Conservation (phyloP, 1,140 invertebrate species). For the Pentalonia nigronervosa region DNA sequence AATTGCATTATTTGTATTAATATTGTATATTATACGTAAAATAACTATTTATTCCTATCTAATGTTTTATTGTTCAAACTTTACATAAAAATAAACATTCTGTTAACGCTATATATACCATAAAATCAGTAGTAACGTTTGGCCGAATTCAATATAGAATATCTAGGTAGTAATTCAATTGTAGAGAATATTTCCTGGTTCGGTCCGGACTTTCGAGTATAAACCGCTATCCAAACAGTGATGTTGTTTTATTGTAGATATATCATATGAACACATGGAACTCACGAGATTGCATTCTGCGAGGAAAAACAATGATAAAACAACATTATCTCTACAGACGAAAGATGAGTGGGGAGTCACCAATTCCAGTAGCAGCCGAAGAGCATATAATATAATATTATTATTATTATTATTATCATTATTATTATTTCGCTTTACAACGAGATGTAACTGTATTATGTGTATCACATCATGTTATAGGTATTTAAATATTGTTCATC, state of each 20-base stretch:
- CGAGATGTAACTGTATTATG: background rate
- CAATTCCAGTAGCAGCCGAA: too few relatives aligned
- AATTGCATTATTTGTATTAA: too few relatives aligned
- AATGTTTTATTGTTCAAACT: too few relatives aligned
- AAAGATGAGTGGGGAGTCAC: background rate
- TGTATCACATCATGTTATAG: background rate
- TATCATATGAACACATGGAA: background rate
- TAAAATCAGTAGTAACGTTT: background rate
- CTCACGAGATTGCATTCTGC: background rate
- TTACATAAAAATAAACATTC: background rate
- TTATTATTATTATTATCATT: background rate
- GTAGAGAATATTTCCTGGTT: background rate
- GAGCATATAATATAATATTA: background rate
- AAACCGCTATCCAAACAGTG: background rate
- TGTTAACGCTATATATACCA: background rate
- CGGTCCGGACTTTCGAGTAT: background rate
- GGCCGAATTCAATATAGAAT: background rate
- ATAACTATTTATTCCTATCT: too few relatives aligned
- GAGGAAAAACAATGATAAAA: constrained; percentile 1
- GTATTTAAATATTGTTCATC: background rate
- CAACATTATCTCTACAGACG: background rate
- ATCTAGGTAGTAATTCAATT: background rate
- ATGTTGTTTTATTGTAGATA: background rate
- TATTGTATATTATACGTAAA: too few relatives aligned
- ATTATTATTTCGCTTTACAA: background rate